A percentile compares a stretch with the other conserved stretches of the same genome.
phyloP scores from a whole-genome alignment of 1,140 invertebrate species.

The Pogonognathellus flavescens region DNA sequence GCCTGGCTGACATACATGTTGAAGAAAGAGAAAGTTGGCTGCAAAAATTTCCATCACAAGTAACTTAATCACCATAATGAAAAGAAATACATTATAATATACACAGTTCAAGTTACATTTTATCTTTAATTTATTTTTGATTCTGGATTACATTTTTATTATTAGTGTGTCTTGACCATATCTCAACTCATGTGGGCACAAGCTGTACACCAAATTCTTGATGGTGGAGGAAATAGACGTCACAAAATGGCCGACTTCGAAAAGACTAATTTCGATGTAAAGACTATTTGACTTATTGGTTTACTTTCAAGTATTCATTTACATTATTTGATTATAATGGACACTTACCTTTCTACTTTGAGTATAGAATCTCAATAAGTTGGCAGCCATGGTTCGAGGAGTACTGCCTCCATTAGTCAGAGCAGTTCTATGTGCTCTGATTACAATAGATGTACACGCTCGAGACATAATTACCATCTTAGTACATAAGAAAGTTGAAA shows the following conservation, averaged over 20 bases:
- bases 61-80: constrained; percentile 63
- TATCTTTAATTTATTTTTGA: no score
- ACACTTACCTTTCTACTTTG: no score
- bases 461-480: constrained; percentile 84
- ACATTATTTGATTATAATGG: no score
- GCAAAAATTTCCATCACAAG: constrained; percentile 75
- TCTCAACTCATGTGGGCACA: constrained; percentile 89
- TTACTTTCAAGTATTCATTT: no score
- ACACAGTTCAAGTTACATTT: no score
- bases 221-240: constrained; percentile 62
- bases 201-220: constrained; percentile 80
- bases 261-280: constrained; percentile 75
- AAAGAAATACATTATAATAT: no score
- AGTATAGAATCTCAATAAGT: constrained; percentile 81
- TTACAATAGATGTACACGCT: constrained; percentile 89
- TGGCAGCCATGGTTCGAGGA: constrained; percentile 82
- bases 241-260: constrained; percentile 79
- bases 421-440: constrained; percentile 83
- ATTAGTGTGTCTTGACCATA: constrained; percentile 80
- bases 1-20: constrained; percentile 77
- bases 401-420: constrained; percentile 79
- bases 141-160: background rate
- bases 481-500: constrained; percentile 76
- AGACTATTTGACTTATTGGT: no score
- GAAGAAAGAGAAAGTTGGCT: constrained; percentile 77